These are phyloP conservation scores for Periparus ater DNA, from an alignment of 2,797 vertebrate genomes.

Conservation along the genomic window DNA sequence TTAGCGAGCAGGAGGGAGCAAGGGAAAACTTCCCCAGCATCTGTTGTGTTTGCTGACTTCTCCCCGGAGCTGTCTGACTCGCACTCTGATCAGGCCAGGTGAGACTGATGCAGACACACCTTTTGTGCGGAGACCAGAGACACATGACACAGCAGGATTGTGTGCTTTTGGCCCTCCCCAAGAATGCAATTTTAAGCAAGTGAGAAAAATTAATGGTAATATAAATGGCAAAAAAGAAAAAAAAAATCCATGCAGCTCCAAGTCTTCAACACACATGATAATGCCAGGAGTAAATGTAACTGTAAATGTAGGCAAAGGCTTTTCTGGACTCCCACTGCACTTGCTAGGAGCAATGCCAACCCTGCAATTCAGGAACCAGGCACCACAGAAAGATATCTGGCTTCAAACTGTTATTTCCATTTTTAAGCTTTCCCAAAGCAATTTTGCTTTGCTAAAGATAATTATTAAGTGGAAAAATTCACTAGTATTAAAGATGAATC, in stretches of 20 bases:
- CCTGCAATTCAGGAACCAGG: not conserved
- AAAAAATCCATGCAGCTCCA: not conserved
- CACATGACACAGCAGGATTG: not conserved
- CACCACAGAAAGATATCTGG: not conserved
- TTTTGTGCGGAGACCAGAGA: not conserved
- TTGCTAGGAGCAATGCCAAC: not conserved
- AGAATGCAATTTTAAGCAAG: not conserved
- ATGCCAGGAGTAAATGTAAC: not conserved
- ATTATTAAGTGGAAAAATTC: not conserved
- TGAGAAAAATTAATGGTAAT: not conserved
- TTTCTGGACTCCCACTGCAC: not conserved
- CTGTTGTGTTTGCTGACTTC: not conserved
- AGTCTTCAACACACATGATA: rapidly evolving
- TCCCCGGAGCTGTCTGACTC: not conserved
- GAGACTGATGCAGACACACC: not conserved
- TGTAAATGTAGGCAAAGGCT: not conserved
- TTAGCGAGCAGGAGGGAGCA: not conserved
- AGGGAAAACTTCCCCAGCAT: not conserved
- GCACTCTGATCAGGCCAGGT: not conserved
- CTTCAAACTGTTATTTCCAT: not conserved
- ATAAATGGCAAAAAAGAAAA: not conserved
- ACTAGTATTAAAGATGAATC: not conserved
- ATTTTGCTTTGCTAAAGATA: not conserved
- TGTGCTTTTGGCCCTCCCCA: not conserved
- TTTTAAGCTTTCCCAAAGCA: not conserved